A percentile compares a stretch with the other conserved stretches of the same genome.
These are phyloP conservation scores for Motacilla tschutschensis DNA, from an alignment of 2,113 vertebrate species.

Conservation along the genomic window DNA sequence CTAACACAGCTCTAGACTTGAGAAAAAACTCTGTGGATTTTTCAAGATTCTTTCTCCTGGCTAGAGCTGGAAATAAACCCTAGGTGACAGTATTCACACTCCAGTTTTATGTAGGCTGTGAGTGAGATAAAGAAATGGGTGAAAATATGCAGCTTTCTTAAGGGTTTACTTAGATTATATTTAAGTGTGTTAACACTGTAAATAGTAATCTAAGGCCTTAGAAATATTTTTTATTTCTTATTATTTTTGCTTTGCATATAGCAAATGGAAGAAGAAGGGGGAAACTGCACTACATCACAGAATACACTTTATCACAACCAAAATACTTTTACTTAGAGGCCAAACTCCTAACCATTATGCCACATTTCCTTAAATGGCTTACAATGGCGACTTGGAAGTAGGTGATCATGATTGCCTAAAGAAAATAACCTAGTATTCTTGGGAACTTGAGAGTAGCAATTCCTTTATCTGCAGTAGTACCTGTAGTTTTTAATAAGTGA, in stretches of 20 bases:
- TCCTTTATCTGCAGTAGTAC: not conserved
- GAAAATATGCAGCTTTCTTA: not conserved
- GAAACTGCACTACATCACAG: not conserved
- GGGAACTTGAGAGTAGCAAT: not conserved
- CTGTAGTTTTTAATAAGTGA: not conserved
- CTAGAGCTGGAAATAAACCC: not conserved
- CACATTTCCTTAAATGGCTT: not conserved
- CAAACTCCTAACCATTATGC: not conserved
- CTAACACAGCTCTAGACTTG: not conserved
- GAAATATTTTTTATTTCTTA: not conserved
- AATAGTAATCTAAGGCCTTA: not conserved
- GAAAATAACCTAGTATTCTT: not conserved
- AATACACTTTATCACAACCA: not conserved
- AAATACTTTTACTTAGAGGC: not conserved
- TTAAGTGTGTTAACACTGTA: not conserved
- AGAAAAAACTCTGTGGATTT: not conserved
- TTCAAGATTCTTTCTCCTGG: not conserved
- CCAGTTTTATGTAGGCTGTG: not conserved
- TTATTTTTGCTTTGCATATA: not conserved
- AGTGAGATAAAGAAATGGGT: not conserved
- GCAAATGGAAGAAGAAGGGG: not conserved
- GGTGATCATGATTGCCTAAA: not conserved
- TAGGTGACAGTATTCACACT: not conserved
- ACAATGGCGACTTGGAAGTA: not conserved
- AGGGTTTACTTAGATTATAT: not conserved